These are phyloP conservation scores for Choristoneura rosaceana DNA, from an alignment of 2,888 invertebrate genomes.

Conservation along the genomic window DNA sequence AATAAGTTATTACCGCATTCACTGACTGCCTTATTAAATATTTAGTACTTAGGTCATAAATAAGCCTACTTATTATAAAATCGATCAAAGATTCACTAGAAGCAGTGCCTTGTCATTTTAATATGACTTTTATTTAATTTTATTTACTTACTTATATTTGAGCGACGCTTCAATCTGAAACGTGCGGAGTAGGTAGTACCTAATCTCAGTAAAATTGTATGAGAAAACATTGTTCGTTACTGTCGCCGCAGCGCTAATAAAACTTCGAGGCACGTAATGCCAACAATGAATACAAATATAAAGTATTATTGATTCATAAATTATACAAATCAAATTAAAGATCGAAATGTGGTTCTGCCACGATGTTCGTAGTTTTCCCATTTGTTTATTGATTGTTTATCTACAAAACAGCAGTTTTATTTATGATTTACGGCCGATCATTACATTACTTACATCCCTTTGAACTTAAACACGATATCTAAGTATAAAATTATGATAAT, in stretches of 20 bases:
- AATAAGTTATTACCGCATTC: neutral
- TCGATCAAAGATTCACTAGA: neutral
- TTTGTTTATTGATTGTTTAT: conserved; percentile 1
- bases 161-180: conserved; percentile 5
- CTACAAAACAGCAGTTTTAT: too few relatives aligned
- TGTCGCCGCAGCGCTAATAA: conserved; percentile 32
- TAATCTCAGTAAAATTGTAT: conserved; percentile 21
- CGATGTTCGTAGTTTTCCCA: conserved; percentile 2
- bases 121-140: neutral
- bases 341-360: conserved; percentile 21
- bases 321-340: conserved; percentile 36
- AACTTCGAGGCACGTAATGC: conserved; percentile 40
- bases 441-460: too few relatives aligned
- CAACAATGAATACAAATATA: conserved; percentile 42
- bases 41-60: neutral
- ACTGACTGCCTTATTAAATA: neutral
- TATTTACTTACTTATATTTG: neutral
- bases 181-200: conserved; percentile 3
- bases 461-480: neutral
- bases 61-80: neutral
- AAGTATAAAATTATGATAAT: neutral
- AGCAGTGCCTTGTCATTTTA: neutral
- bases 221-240: conserved; percentile 35
- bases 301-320: conserved; percentile 42
- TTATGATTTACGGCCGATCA: too few relatives aligned